Percentiles rank a stretch among this genome's conserved stretches.
Conservation (phyloP, 2,888 invertebrate genomes). For the Microplitis deprimator region DNA sequence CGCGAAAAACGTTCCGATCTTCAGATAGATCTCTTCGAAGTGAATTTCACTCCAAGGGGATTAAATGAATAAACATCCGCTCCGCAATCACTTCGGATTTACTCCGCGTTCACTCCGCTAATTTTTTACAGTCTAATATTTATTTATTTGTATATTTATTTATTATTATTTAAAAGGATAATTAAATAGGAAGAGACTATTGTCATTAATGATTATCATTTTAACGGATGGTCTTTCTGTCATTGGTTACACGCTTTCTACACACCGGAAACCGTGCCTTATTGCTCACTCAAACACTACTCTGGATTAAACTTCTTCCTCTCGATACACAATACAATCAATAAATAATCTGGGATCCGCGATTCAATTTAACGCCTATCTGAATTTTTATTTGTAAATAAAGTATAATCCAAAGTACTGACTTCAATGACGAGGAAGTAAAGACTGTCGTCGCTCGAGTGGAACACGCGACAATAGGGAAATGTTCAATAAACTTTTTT, state of each 20-base stretch:
- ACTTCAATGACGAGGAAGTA: slow-evolving; percentile 15
- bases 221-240: slow-evolving; percentile 55
- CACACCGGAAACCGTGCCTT: slow-evolving; percentile 53
- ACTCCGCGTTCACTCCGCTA: no score
- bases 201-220: slow-evolving; percentile 51
- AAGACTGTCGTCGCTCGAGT: slow-evolving; percentile 13
- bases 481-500: slow-evolving; percentile 13
- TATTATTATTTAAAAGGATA: neutral
- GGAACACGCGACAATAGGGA: slow-evolving; percentile 3
- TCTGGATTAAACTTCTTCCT: slow-evolving; percentile 32
- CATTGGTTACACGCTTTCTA: slow-evolving; percentile 57
- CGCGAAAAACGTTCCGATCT: no score
- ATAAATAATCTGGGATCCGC: slow-evolving; percentile 7
- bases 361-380: slow-evolving; percentile 35
- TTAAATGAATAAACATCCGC: no score
- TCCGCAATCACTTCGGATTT: no score
- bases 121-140: no score
- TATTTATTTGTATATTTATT: neutral
- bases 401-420: neutral
- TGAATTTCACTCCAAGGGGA: no score
- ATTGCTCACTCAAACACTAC: slow-evolving; percentile 36
- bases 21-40: no score
- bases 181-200: slow-evolving; percentile 11
- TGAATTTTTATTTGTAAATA: slow-evolving; percentile 18
- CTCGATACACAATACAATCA: slow-evolving; percentile 23